Evolutionary conservation across 1,140 invertebrate genomes (phyloP), one percentile per base, ranked within the genome.

Genomic region (Lepeophtheirus salmonis): DNA sequence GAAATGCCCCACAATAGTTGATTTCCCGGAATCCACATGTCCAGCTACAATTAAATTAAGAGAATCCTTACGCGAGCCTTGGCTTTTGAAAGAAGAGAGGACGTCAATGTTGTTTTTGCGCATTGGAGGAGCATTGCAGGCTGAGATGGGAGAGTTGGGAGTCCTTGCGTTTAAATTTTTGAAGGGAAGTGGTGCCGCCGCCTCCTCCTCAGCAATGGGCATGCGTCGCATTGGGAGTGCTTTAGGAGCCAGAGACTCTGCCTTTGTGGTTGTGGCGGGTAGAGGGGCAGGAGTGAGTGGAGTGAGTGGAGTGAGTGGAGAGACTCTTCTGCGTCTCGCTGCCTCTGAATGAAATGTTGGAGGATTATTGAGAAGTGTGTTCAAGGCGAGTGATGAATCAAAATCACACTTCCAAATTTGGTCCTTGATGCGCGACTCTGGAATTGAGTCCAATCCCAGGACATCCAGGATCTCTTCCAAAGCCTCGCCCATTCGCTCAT

Each of bases 21-120:
- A 95, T 74, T 99, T 99, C 0, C 96, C 96, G 62, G 94, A 94
- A 77, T 99, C 96, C 2, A 99, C 96, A 77, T 99, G 95, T 50
- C 96, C 96, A 67, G 95, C 89, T 0, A 96, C 89, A 64, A 97
- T 86, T 70, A 97, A 78, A 70, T 96, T 90, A 50, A 97, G 75
- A 65, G 89, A 81, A 53, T 86, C 82, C 67, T 96, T 95, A 13
- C 78, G 77, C 16, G 75, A 73, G 12, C 64, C 68, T 69, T 89
- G 82, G 67, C 79, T 81, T 57, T 80, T 73, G 68, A 85, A 95
- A 64, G 75, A 70, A 49, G 71, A 70, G 21, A 70, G 58, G 49
- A 70, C 70, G 61, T 74, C 71, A 21, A 76, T 65, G 67, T 76
- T 76, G 59, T 76, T 67, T 56, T 70, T 71, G 52, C 52, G 62